A percentile compares a stretch with the other conserved stretches of the same genome.
phyloP scores from a whole-genome alignment of 2,888 invertebrate species.

The Polietes domitor region DNA sequence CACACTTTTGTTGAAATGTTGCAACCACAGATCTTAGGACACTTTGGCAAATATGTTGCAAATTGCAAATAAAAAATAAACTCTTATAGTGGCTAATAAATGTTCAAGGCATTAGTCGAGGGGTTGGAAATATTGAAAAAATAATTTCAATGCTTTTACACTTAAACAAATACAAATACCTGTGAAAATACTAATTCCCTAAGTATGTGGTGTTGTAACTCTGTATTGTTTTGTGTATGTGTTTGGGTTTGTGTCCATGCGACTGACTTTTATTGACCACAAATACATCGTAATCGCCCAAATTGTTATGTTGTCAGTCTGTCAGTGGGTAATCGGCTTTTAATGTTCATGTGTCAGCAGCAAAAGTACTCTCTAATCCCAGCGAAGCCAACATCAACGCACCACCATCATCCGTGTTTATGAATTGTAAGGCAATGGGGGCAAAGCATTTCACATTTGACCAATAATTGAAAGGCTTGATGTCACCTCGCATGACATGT shows the following conservation, averaged over 20 bases:
- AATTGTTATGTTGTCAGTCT: conserved; percentile 41
- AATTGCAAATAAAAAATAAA: background rate
- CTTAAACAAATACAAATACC: background rate
- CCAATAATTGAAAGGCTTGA: background rate
- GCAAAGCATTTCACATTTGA: background rate
- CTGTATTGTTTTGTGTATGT: background rate
- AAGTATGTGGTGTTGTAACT: background rate
- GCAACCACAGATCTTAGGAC: background rate
- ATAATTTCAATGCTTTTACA: background rate
- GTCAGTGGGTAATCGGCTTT: conserved; percentile 56
- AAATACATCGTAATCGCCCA: conserved; percentile 2
- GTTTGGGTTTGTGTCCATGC: background rate
- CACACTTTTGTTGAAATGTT: too few species aligned
- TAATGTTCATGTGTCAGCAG: conserved; percentile 50
- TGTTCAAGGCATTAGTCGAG: background rate
- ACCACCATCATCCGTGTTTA: background rate
- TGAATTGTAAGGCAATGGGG: background rate
- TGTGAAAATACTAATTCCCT: background rate
- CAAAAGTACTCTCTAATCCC: conserved; percentile 36
- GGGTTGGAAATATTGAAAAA: background rate
- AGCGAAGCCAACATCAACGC: background rate
- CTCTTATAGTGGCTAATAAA: background rate
- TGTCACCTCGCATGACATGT: background rate
- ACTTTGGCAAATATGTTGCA: background rate
- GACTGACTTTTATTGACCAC: background rate